These are phyloP conservation scores for Drosophila elegans DNA, from an alignment of 1,140 invertebrate species.

Conservation along the genomic window DNA sequence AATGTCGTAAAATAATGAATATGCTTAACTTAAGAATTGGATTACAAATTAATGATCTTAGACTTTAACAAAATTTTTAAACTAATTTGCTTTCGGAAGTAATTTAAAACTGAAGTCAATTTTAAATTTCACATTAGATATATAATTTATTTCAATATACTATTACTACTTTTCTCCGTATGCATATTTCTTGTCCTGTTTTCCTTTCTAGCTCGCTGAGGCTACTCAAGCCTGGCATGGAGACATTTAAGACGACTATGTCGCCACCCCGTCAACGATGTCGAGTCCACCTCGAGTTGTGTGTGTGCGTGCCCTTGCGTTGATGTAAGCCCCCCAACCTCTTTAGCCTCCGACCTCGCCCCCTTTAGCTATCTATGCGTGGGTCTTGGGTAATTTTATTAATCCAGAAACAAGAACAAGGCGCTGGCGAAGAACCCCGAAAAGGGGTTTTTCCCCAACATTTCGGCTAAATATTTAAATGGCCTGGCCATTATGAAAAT, in stretches of 20 bases:
- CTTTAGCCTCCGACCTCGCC: neutral
- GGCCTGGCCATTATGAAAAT: slow-evolving; percentile 81
- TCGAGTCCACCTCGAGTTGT: slow-evolving; percentile 52
- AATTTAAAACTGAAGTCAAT: too few relatives aligned
- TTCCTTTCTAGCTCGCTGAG: slow-evolving; percentile 32
- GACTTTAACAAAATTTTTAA: too few relatives aligned
- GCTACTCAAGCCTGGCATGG: slow-evolving; percentile 72
- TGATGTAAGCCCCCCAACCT: slow-evolving; percentile 48
- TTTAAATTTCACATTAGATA: too few relatives aligned
- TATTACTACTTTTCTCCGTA: slow-evolving; percentile 2
- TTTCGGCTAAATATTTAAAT: slow-evolving; percentile 78
- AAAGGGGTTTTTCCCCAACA: slow-evolving; percentile 54
- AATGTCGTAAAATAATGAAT: too few relatives aligned
- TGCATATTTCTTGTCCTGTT: slow-evolving; percentile 5
- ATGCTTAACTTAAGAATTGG: too few relatives aligned
- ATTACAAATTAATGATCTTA: too few relatives aligned
- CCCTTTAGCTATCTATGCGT: slow-evolving; percentile 61
- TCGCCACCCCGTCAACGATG: slow-evolving; percentile 50
- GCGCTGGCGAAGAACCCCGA: slow-evolving; percentile 13
- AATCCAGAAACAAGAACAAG: slow-evolving; percentile 57
- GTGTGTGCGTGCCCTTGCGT: slow-evolving; percentile 77
- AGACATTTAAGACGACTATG: slow-evolving; percentile 58
- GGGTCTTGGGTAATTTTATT: slow-evolving; percentile 79
- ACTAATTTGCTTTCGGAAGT: too few relatives aligned
- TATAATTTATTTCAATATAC: too few relatives aligned